Base-by-base conservation (phyloP, 2,113 vertebrate genomes). In the Ammodytes dubius region DNA sequence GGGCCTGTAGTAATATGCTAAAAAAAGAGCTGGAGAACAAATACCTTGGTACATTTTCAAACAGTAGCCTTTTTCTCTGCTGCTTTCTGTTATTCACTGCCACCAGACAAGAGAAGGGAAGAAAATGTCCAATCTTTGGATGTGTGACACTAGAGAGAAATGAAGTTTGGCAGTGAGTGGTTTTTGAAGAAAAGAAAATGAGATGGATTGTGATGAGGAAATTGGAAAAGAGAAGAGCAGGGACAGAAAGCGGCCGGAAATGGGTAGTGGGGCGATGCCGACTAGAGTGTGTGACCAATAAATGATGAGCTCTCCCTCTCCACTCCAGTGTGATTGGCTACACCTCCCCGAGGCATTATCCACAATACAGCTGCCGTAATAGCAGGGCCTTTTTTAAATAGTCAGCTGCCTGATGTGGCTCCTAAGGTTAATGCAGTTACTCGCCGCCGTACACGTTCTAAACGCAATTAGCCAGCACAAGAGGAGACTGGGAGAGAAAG, bases 271-370 rank as follows among this genome's bases (percentile, higher is more conserved):
- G 79, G 77, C 47, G 13, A 87, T 61, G 71, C 66, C 70, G 85
- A 89, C 81, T 79, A 39, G 85, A 73, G 49, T 43, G 75, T 87
- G 85, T 85, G 85, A 87, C 91, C 87, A 93, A 92, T 89, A 90
- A 90, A 88, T 87, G 82, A 93, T 79, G 86, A 89, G 88, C 86
- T 82, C 66, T 79, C 84, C 88, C 70, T 84, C 80, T 80, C 70
- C 14, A 88, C 75, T 87, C 65, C 79, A 39, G 53, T 86, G 81
- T 88, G 82, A 91, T 93, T 92, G 90, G 91, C 87, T 91, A 88
- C 86, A 84, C 81, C 77, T 89, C 90, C 92, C 81, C 19, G 6
- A 82, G 92, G 90, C 90, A 75, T 88, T 87, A 87, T 82, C 90
- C 86, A 83, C 79, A 91, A 78, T 87, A 74, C 81, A 83, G 46